These are phyloP conservation scores for Pseudomyrmex flavicornis DNA, from an alignment of 1,140 invertebrate species.

Conservation along the genomic window DNA sequence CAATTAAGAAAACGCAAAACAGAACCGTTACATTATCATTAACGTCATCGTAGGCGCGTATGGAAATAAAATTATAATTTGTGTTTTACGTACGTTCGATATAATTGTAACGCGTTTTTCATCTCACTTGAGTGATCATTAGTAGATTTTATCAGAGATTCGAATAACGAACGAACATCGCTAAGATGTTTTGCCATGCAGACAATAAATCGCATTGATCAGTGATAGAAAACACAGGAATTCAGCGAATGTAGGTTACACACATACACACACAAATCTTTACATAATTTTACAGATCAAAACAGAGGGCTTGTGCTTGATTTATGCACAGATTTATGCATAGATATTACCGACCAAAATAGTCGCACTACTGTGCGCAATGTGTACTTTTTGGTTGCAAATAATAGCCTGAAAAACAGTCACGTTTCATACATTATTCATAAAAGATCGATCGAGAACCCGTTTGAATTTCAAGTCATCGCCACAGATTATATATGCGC, in stretches of 20 bases:
- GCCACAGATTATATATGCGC: not conserved
- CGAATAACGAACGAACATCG: not conserved
- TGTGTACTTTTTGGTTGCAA: not conserved
- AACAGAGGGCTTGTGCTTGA: not conserved
- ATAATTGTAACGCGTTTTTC: not conserved
- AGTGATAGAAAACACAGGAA: slow-evolving; percentile 11
- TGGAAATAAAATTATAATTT: slow-evolving; percentile 13
- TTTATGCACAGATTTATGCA: not conserved
- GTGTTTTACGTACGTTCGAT: not conserved
- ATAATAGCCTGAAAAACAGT: slow-evolving; percentile 4
- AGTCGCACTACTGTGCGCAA: not conserved
- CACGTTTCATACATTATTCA: slow-evolving; percentile 8
- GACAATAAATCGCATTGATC: slow-evolving; percentile 33
- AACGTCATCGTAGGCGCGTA: not conserved
- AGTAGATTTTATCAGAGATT: not conserved
- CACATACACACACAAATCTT: not conserved
- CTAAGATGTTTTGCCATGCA: not conserved
- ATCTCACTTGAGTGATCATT: not conserved
- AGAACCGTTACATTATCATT: not conserved
- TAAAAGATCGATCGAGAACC: not conserved
- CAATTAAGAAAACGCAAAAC: not conserved
- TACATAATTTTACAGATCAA: slow-evolving; percentile 25
- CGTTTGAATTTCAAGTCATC: not conserved
- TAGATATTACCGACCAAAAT: slow-evolving; percentile 14
- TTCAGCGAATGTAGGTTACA: slow-evolving; percentile 23